Percentiles rank a stretch among this genome's conserved stretches.
These are phyloP conservation scores for Microctenopoma lineatum DNA, from an alignment of 2,797 vertebrate genomes.

Conservation along the genomic window DNA sequence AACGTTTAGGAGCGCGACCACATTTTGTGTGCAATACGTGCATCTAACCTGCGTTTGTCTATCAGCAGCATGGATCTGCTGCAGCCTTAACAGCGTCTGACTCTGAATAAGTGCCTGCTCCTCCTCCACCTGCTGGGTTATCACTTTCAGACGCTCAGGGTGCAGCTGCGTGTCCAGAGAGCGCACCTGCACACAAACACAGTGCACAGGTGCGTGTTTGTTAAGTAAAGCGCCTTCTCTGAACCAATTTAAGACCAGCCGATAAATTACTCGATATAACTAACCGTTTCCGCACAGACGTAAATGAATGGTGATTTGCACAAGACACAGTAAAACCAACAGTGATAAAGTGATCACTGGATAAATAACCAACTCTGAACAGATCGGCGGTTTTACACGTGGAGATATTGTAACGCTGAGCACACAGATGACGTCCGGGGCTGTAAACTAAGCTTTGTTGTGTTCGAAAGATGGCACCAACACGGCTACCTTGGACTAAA, in stretches of 20 bases:
- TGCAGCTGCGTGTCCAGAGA: conserved; percentile 95
- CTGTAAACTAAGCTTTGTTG: background rate
- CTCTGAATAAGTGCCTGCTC: conserved; percentile 91
- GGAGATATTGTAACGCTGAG: background rate
- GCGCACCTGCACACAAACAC: conserved; percentile 82
- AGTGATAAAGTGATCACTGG: too few species aligned
- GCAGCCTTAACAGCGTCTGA: conserved; percentile 85
- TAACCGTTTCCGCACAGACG: background rate
- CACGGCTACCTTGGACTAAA: background rate
- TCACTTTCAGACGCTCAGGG: conserved; percentile 97
- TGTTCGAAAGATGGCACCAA: background rate
- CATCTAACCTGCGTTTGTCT: conserved; percentile 86
- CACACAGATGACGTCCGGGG: background rate
- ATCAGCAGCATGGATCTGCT: conserved; percentile 89
- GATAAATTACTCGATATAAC: background rate
- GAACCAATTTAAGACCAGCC: background rate
- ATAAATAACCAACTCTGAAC: background rate
- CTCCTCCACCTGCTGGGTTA: conserved; percentile 97
- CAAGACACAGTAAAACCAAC: background rate
- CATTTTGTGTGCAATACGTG: background rate
- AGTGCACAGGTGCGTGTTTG: background rate
- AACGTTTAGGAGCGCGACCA: background rate
- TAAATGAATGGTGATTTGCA: background rate
- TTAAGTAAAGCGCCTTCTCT: background rate
- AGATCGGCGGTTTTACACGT: too few species aligned